Base-by-base conservation (phyloP, 2,113 vertebrate genomes). In the Ibidorhyncha struthersii region DNA sequence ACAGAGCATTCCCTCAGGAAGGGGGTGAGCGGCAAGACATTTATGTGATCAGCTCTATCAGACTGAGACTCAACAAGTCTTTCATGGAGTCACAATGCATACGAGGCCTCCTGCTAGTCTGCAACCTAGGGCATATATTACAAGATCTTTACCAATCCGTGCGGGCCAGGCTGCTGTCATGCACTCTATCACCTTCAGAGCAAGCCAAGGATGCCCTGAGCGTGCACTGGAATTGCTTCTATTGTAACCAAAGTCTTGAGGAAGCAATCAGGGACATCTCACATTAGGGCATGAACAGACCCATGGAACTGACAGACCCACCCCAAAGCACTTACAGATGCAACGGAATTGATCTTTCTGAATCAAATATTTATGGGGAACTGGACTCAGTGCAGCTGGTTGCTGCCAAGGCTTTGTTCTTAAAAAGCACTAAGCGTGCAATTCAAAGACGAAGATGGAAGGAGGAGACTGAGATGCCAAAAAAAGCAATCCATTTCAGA, bases 351-450 rank as follows among this genome's bases (percentile, higher is more conserved):
- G 84, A 94, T 91, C 61, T 71, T 89, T 65, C 61, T 16, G 14
- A 85, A 96, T 94, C 73, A 95, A 95, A 82, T 90, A 96, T 94
- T 97, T 91, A 87, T 85, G 50, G 40, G 30, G 36, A 95, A 65
- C 27, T 82, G 78, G 81, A 89, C 43, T 63, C 25, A 0, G 26
- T 45, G 67, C 59, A 84, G 80, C 59, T 4, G 0, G n/a, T 18
- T 0, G 0, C 76, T 92, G 93, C 93, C 95, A 93, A 95, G 14
- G 49, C 55, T 93, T 92, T 89, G 83, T 69, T 94, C 81, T 93
- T 85, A 95, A 95, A 95, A 96, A 90, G 91, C 86, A 86, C 83
- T 82, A 89, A 86, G 63, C 11, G n/a, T 86, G 69, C 67, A 58
- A 66, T 86, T 61, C 72, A 52, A 77, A 92, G 80, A 63, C 34